Evolutionary conservation across 2,888 invertebrate genomes (phyloP).

Genomic region (Diplazon laetatorius): DNA sequence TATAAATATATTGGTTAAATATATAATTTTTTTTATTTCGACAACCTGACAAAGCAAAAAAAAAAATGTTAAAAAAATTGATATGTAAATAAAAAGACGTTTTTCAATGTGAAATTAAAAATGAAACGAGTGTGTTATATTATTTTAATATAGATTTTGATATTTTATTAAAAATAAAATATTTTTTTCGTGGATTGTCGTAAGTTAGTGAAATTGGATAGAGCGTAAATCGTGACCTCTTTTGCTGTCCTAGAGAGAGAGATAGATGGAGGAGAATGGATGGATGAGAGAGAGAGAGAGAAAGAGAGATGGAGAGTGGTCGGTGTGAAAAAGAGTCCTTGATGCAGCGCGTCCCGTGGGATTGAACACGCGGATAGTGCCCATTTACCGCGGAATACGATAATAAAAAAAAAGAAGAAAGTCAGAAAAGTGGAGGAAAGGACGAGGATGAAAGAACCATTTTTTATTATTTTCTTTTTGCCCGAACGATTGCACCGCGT

Average conservation of each 20-base stretch:
- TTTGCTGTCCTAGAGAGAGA: background rate
- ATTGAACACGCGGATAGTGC: slow-evolving; percentile 39
- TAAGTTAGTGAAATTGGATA: slow-evolving; percentile 49
- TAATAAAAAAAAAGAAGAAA: slow-evolving; percentile 24
- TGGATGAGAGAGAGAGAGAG: too few relatives aligned
- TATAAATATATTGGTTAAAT: too few relatives aligned
- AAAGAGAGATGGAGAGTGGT: slow-evolving; percentile 23
- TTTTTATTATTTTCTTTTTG: slow-evolving; percentile 1
- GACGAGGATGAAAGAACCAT: slow-evolving; percentile 7
- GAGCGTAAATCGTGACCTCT: slow-evolving; percentile 50
- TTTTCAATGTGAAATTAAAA: too few relatives aligned
- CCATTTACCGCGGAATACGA: slow-evolving; percentile 37
- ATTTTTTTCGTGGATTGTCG: slow-evolving; percentile 26
- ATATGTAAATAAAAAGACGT: too few relatives aligned
- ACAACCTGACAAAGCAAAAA: too few relatives aligned
- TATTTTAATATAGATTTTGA: too few relatives aligned
- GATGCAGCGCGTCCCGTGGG: slow-evolving; percentile 30
- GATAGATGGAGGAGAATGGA: too few relatives aligned
- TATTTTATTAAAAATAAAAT: too few relatives aligned
- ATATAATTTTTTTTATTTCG: too few relatives aligned
- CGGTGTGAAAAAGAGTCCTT: slow-evolving; percentile 54
- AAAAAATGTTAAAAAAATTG: too few relatives aligned
- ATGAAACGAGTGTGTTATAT: too few relatives aligned
- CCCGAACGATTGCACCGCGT: slow-evolving; percentile 12
- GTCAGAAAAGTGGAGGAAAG: slow-evolving; percentile 16